Evolutionary conservation across 2,888 invertebrate species (phyloP).

Genomic region (Buathra laborator): DNA sequence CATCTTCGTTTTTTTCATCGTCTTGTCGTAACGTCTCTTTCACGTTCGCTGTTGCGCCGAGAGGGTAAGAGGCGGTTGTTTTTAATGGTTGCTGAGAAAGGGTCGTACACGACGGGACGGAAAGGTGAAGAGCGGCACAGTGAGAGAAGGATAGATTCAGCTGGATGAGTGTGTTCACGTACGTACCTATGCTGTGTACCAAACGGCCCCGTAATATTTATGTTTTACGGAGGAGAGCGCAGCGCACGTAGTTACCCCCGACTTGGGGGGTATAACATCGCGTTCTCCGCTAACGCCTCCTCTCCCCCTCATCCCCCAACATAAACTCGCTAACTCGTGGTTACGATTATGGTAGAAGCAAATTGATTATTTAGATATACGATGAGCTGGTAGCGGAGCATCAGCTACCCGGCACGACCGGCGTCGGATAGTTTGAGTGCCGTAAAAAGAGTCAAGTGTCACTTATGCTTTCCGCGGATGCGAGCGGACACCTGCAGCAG

Average conservation of each 20-base stretch:
- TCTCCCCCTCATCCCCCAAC: constrained; percentile 65
- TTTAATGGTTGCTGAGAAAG: constrained; percentile 42
- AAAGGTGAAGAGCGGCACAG: constrained; percentile 50
- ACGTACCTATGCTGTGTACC: constrained; percentile 67
- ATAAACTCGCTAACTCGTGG: constrained; percentile 83
- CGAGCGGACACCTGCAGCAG: constrained; percentile 66
- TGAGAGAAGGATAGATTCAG: constrained; percentile 50
- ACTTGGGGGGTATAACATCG: neutral
- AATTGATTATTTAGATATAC: constrained; percentile 84
- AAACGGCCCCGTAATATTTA: constrained; percentile 78
- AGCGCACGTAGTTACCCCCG: constrained; percentile 76
- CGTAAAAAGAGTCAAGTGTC: constrained; percentile 82
- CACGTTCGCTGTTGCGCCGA: neutral
- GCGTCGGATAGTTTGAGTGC: constrained; percentile 78
- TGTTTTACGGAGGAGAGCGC: constrained; percentile 73
- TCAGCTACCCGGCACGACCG: constrained; percentile 16
- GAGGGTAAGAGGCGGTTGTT: constrained; percentile 8
- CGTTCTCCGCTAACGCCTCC: constrained; percentile 9
- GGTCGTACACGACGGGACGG: constrained; percentile 29
- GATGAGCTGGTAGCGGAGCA: constrained; percentile 70
- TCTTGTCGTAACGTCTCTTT: neutral
- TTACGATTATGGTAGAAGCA: constrained; percentile 84
- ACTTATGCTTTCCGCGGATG: constrained; percentile 76
- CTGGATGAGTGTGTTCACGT: constrained; percentile 15
- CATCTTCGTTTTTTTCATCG: neutral